Evolutionary conservation across 1,140 invertebrate species (phyloP).

Genomic region (Aphis gossypii): DNA sequence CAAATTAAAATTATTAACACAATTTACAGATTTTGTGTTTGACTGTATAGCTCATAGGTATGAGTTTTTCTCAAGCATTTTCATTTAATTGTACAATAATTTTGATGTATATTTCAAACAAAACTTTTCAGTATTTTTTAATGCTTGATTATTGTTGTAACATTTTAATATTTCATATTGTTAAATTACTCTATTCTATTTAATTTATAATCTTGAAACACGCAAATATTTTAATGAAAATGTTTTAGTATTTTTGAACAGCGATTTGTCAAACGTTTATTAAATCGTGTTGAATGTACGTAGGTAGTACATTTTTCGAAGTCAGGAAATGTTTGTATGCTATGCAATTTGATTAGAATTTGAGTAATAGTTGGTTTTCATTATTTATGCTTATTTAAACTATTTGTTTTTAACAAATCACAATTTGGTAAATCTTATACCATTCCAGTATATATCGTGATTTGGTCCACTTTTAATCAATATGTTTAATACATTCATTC

Average conservation of each 20-base stretch:
- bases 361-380: not conserved
- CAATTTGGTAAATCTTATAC: not conserved
- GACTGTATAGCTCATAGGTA: not conserved
- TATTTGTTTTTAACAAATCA: not conserved
- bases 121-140: not conserved
- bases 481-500: not conserved
- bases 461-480: not conserved
- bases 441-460: not conserved
- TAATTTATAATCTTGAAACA: not conserved
- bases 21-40: not conserved
- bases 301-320: not conserved
- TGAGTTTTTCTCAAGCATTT: not conserved
- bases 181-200: not conserved
- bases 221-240: not conserved
- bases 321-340: not conserved
- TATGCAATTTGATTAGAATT: not conserved
- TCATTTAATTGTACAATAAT: not conserved
- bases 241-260: not conserved
- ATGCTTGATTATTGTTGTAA: not conserved
- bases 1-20: not conserved
- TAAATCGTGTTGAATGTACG: not conserved
- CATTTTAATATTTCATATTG: not conserved
- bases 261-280: not conserved
- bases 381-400: not conserved
- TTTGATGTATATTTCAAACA: not conserved